Evolutionary conservation across 2,888 invertebrate species (phyloP), one percentile per base, ranked within the genome.

Genomic region (Dermolepida albohirtum): DNA sequence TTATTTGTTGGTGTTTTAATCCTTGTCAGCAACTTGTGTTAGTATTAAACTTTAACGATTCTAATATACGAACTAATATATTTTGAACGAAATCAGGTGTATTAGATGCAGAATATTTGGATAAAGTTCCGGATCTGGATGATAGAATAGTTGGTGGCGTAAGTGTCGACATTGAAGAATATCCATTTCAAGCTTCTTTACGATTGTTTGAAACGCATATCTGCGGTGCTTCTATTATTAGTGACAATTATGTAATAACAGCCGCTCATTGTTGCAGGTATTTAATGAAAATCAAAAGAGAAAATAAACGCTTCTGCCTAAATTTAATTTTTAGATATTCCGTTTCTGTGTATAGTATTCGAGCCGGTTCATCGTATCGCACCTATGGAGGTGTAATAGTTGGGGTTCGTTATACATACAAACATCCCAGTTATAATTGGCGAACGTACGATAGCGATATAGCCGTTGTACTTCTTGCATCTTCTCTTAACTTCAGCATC

Each of bases 321-420:
- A 22, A 10, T 29, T 17, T 12, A 4, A 5, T 29, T 27, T 59
- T 8, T 17, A 40, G 54, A 14, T 40, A 8, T 5, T 11, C 17
- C 10, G 16, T 40, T 11, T 54, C 40, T 5, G 8, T 14, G 47
- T 62, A 44, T 17, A 64, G 11, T 14, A 22, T 68, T 12, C 64
- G 64, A n/a, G 64, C 57, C 16, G 68, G 68, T 5, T 51, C 68
- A 7, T 44, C 57, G 6, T 59, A 22, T 39, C 68, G 57, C 11
- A 27, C 17, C 1, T 17, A 16, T 5, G 68, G 68, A 6, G 68
- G 68, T n/a, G 39, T 27, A 34, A 27, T 57, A 5, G 43, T 68
- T 5, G n/a, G 40, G 0, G 59, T 57, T 2, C n/a, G 12, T 10
- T 5, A 14, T 14, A 50, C 65, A 27, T 34, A 17, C 8, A 44